phyloP scores from a whole-genome alignment of 2,888 invertebrate species.

The Macropis europaea region DNA sequence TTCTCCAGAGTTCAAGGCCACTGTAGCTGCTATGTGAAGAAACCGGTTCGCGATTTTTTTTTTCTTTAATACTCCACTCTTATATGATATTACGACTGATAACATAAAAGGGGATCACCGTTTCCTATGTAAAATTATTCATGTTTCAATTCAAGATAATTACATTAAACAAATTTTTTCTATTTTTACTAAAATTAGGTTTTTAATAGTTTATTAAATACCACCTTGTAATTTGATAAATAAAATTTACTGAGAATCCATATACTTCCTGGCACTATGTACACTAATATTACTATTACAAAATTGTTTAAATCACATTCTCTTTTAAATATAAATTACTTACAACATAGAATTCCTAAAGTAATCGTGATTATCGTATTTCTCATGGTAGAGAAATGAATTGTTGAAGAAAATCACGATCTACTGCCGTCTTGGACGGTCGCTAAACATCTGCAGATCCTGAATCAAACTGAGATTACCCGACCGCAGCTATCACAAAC shows the following conservation, averaged over 20 bases:
- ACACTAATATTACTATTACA: not conserved
- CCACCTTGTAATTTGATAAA: not conserved
- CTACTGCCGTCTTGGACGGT: not conserved
- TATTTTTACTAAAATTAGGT: too few relatives aligned
- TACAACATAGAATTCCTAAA: constrained; percentile 34
- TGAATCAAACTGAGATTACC: constrained; percentile 53
- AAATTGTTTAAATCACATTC: not conserved
- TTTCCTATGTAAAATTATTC: too few relatives aligned
- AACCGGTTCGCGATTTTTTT: not conserved
- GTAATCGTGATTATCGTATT: constrained; percentile 4
- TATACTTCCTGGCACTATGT: not conserved
- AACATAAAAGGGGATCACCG: too few relatives aligned
- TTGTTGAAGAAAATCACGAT: not conserved
- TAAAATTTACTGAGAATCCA: not conserved
- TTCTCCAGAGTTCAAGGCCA: constrained; percentile 58
- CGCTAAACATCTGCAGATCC: constrained; percentile 13
- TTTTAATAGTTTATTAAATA: not conserved
- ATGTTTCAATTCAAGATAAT: too few relatives aligned
- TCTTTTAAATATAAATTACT: constrained; percentile 21
- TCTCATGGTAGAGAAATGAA: constrained; percentile 30
- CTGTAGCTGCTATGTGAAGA: constrained; percentile 54
- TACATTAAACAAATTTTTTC: too few relatives aligned
- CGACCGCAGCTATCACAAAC: not conserved
- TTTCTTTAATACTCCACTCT: not conserved
- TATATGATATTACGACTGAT: not conserved